Conservation (phyloP, 2,113 vertebrate species). For the Clarias macrocephalus region DNA sequence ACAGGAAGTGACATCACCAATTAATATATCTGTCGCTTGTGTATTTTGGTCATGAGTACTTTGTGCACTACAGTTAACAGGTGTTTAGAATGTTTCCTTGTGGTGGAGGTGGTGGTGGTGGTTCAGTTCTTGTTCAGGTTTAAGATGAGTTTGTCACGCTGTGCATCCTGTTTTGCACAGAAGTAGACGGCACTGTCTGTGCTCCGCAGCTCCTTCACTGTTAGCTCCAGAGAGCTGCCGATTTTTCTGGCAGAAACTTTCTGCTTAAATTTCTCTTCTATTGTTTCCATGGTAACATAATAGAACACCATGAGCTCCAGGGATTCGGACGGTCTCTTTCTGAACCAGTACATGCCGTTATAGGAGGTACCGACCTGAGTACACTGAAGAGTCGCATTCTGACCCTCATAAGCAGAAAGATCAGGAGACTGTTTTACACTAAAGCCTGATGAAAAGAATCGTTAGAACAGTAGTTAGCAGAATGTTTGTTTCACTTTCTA, state of each 20-base stretch:
- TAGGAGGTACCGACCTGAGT: slow-evolving; percentile 44
- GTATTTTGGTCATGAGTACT: background rate
- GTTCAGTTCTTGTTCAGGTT: slow-evolving; percentile 42
- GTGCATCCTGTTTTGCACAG: slow-evolving; percentile 57
- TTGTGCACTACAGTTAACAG: background rate
- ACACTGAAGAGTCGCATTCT: slow-evolving; percentile 50
- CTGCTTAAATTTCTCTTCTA: slow-evolving; percentile 30
- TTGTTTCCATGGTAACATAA: background rate
- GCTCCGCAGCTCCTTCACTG: background rate
- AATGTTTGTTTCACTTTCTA: background rate
- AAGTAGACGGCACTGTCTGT: slow-evolving; percentile 51
- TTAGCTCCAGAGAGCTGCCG: slow-evolving; percentile 22
- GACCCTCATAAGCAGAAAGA: slow-evolving; percentile 35
- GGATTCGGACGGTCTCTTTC: slow-evolving; percentile 21
- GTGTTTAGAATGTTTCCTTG: slow-evolving; percentile 4
- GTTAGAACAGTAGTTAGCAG: background rate
- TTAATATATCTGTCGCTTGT: background rate
- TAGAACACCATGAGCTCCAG: slow-evolving; percentile 35
- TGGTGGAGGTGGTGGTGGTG: background rate
- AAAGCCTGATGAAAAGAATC: slow-evolving; percentile 25
- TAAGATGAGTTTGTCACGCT: slow-evolving; percentile 1
- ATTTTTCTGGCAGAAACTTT: slow-evolving; percentile 19
- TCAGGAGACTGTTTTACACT: slow-evolving; percentile 46
- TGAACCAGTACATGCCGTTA: slow-evolving; percentile 58
- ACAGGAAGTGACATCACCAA: slow-evolving; percentile 6